phyloP scores from a whole-genome alignment of 2,113 vertebrate genomes.

The Pseudonaja textilis region DNA sequence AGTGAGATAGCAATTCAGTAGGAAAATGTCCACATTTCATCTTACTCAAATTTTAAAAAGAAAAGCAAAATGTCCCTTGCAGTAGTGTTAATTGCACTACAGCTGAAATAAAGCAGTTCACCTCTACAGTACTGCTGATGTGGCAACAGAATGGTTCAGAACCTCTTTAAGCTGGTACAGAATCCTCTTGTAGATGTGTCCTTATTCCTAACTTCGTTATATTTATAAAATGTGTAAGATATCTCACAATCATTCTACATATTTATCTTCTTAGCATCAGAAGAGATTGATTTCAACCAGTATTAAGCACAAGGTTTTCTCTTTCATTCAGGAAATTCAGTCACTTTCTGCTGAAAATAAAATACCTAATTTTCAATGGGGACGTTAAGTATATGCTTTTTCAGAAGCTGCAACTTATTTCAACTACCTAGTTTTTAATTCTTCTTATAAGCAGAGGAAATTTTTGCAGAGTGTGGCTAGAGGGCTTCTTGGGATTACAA shows the following conservation, averaged over 20 bases:
- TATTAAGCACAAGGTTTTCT: background rate
- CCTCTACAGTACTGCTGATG: background rate
- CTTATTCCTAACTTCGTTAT: background rate
- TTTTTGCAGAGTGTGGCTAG: background rate
- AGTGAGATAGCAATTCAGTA: background rate
- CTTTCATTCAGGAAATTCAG: background rate
- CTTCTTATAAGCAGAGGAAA: background rate
- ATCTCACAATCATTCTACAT: background rate
- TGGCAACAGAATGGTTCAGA: background rate
- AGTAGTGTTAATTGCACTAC: background rate
- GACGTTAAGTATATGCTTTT: background rate
- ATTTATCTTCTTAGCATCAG: background rate
- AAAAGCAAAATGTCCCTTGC: background rate
- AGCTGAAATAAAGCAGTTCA: background rate
- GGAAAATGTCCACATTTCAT: background rate
- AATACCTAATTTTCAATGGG: background rate
- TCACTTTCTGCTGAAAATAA: background rate
- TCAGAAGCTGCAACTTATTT: background rate
- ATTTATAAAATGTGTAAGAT: background rate
- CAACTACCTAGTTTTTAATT: background rate
- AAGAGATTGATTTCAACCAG: background rate
- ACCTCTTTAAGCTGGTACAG: background rate
- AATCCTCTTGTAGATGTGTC: background rate
- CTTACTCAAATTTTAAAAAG: background rate
- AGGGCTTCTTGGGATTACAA: background rate